Evolutionary conservation across 30 jellyfish, hydroid and myxozoan species (phyloP).

Genomic region (Hydractinia echinata): DNA sequence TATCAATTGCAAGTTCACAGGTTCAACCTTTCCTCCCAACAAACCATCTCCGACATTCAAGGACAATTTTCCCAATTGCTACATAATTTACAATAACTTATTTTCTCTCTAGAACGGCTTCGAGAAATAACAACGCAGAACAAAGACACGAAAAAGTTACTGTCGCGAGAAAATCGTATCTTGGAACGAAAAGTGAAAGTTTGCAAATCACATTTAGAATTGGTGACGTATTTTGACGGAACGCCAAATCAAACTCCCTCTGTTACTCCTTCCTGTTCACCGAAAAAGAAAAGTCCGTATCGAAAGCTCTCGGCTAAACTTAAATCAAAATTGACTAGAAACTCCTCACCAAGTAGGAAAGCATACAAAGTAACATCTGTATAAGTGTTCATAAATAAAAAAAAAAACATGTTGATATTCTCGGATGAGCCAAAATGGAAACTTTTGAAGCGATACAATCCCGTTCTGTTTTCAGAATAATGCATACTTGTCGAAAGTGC

Average conservation of each 20-base stretch:
- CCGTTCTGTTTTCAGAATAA: too few species aligned
- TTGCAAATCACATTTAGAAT: constrained; percentile 80
- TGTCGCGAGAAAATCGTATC: constrained; percentile 71
- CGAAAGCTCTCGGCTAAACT: constrained; percentile 20
- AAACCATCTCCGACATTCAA: too few species aligned
- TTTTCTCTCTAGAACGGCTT: constrained; percentile 57
- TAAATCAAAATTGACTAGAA: constrained; percentile 5
- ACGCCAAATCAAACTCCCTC: constrained; percentile 21
- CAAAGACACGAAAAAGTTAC: constrained; percentile 64
- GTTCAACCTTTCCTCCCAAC: too few species aligned
- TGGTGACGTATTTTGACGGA: constrained; percentile 77
- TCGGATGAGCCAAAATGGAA: not conserved
- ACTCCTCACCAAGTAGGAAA: constrained; percentile 7
- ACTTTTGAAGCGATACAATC: too few species aligned
- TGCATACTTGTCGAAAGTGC: too few species aligned
- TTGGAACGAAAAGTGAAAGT: constrained; percentile 75
- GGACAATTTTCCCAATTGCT: not conserved
- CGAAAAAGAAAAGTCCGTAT: constrained; percentile 3
- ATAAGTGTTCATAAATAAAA: not conserved
- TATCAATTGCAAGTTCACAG: too few species aligned
- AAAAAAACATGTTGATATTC: not conserved
- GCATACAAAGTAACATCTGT: constrained; percentile 39
- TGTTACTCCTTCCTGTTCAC: not conserved
- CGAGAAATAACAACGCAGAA: constrained; percentile 55
- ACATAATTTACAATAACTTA: not conserved